Base-by-base conservation (phyloP, 1,140 invertebrate genomes). In the Pachypeltis micranthus region DNA sequence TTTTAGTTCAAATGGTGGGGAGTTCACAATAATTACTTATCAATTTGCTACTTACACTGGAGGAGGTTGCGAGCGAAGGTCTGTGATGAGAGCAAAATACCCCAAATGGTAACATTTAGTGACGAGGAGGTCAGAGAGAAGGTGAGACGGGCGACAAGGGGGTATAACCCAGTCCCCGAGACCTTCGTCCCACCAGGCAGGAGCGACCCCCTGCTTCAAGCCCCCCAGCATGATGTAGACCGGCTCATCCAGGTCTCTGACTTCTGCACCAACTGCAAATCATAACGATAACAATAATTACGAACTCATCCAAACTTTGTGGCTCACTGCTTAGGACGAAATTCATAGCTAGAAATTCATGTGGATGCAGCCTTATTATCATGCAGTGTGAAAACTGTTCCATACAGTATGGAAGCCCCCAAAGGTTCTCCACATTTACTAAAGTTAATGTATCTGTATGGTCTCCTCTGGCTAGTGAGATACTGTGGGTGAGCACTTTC, bases 71-170 rank as follows among this genome's bases (percentile, higher is more conserved):
- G 29, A 31, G 3, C 26, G 14, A 28, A 59, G 26, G 68, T 83
- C 85, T 73, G 91, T 86, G 21, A 91, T 71, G 14, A 93, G 74
- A 0, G 86, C 88, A 69, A 90, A 93, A 73, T 91, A 91, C 0
- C 88, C 88, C 4, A 91, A 75, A 66, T 83, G 81, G 64, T 84
- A 77, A 72, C 90, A 93, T 61, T 84, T 83, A 69, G 93, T 90
- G 44, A 89, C 83, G 56, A 91, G 78, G 68, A 87, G 79, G 34
- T 83, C 83, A 57, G 81, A 80, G 1, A 65, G 31, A 2, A 71
- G 65, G 31, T 65, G 59, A 26, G 76, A 77, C 44, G 86, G 77
- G 16, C 80, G 75, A 71, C 87, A 90, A 28, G 84, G 85, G 44
- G 83, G 76, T 19, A 79, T 82, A 0, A 81, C 81, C 83, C 90